phyloP scores from a whole-genome alignment of 92 coral and sea anemone species.

The Pocillopora grandis region DNA sequence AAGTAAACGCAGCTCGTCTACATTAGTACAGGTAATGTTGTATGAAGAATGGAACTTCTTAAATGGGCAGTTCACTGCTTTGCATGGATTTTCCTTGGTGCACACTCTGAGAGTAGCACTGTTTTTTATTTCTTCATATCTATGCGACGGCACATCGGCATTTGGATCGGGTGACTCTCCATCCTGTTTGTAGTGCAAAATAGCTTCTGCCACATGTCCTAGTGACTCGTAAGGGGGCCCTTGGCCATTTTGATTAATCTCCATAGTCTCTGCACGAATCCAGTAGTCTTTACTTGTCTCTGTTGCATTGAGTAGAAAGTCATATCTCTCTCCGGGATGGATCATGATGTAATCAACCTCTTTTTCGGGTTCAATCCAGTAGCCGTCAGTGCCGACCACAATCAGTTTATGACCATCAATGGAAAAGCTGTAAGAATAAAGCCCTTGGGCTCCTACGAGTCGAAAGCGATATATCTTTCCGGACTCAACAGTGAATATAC shows the following conservation, averaged over 20 bases:
- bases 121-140: constrained; percentile 19
- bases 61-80: constrained; percentile 63
- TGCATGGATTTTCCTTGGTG: constrained; percentile 16
- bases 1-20: constrained; percentile 33
- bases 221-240: constrained; percentile 50
- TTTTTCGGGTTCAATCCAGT: constrained; percentile 59
- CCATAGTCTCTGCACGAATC: constrained; percentile 74
- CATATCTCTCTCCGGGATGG: constrained; percentile 78
- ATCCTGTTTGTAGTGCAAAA: constrained; percentile 40
- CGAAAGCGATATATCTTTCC: constrained; percentile 71
- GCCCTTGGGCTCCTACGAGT: constrained; percentile 60
- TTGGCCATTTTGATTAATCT: constrained; percentile 28
- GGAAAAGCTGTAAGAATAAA: constrained; percentile 49
- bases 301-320: constrained; percentile 24
- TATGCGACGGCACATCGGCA: constrained; percentile 20
- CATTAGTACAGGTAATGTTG: constrained; percentile 32
- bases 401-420: constrained; percentile 67
- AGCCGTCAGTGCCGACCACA: constrained; percentile 76
- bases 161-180: constrained; percentile 2
- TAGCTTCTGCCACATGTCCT: constrained; percentile 62
- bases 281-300: constrained; percentile 44
- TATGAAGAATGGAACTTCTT: constrained; percentile 14
- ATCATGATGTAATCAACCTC: constrained; percentile 70
- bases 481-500: constrained; percentile 60
- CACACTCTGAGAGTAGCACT: constrained; percentile 19